Evolutionary conservation across 2,797 vertebrate genomes (phyloP).

Genomic region (Macrochelys suwanniensis): DNA sequence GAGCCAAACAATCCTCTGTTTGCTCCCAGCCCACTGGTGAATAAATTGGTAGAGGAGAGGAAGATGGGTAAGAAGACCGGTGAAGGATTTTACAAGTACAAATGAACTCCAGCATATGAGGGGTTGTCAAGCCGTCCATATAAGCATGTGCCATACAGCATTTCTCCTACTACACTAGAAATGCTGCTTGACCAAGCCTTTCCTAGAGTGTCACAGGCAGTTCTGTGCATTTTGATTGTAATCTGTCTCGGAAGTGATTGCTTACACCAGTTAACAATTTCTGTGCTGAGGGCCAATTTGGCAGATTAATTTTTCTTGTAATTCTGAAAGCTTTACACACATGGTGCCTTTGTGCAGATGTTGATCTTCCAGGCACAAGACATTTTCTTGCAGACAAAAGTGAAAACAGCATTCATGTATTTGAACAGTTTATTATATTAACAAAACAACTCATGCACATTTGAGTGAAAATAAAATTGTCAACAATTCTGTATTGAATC

Average conservation of each 20-base stretch:
- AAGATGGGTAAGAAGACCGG: constrained; percentile 94
- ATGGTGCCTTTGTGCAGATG: constrained; percentile 79
- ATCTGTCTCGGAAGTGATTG: constrained; percentile 38
- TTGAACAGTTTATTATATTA: background rate
- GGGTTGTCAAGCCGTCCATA: background rate
- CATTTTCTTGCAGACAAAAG: background rate
- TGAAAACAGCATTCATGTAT: constrained; percentile 15
- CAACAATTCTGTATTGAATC: background rate
- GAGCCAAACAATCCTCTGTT: constrained; percentile 90
- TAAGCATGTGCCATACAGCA: background rate
- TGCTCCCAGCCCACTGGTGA: constrained; percentile 85
- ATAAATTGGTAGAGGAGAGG: constrained; percentile 92
- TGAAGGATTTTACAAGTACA: constrained; percentile 97
- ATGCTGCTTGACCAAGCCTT: constrained; percentile 29
- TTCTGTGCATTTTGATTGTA: constrained; percentile 37
- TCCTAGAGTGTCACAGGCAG: background rate
- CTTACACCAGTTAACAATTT: constrained; percentile 43
- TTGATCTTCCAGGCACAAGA: constrained; percentile 42
- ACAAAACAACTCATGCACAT: background rate
- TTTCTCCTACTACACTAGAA: constrained; percentile 5
- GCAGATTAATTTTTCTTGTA: constrained; percentile 45
- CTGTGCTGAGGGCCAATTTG: constrained; percentile 45
- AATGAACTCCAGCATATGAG: constrained; percentile 75
- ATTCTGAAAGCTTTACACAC: constrained; percentile 68
- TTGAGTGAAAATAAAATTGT: constrained; percentile 71